phyloP scores from a whole-genome alignment of 2,113 vertebrate species.

The Semnornis frantzii region DNA sequence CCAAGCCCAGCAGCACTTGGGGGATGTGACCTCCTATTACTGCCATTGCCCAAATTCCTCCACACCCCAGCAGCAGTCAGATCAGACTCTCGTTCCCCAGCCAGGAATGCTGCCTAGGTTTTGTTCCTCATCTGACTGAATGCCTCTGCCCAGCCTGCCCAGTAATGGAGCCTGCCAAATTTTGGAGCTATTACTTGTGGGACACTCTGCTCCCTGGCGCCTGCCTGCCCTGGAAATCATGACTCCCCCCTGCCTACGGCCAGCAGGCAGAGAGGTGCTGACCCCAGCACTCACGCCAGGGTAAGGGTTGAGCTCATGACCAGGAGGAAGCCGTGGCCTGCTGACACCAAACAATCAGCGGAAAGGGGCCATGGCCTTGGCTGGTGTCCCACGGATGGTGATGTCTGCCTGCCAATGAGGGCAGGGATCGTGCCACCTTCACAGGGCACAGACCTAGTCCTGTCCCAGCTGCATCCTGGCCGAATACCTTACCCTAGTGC shows the following conservation, averaged over 20 bases:
- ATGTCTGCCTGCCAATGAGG: not conserved
- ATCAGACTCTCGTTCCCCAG: not conserved
- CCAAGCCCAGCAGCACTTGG: slow-evolving; percentile 18
- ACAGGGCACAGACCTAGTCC: not conserved
- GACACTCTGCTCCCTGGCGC: not conserved
- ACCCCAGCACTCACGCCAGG: accelerated
- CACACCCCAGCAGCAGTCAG: not conserved
- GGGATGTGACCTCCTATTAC: not conserved
- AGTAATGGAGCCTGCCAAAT: not conserved
- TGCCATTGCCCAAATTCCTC: not conserved
- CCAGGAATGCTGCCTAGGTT: not conserved
- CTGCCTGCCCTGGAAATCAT: not conserved
- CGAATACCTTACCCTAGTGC: not conserved
- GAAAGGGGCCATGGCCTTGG: slow-evolving; percentile 1
- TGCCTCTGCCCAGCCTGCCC: not conserved
- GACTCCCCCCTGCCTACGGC: accelerated
- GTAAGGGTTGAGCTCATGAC: not conserved
- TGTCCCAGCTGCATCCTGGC: not conserved
- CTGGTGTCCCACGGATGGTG: not conserved
- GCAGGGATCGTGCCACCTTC: not conserved
- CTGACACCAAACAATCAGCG: slow-evolving; percentile 1
- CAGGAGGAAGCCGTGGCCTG: not conserved
- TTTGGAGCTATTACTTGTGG: not conserved
- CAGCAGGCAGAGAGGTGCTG: not conserved
- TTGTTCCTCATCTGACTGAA: not conserved